Evolutionary conservation across 2,113 vertebrate genomes (phyloP).

Genomic region (Thomomys bottae): DNA sequence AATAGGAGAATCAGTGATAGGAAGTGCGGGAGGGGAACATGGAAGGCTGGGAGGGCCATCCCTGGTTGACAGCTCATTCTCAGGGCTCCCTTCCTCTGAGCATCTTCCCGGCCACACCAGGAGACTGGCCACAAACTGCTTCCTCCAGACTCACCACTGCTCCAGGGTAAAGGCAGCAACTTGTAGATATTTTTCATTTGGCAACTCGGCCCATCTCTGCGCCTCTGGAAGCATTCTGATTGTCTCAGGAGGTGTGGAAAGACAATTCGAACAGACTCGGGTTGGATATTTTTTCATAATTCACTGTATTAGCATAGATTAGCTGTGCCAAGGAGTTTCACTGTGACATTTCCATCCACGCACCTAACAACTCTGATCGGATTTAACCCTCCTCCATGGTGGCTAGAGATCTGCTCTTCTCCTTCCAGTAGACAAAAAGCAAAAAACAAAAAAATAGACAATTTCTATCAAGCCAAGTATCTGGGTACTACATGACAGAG

Average conservation of each 20-base stretch:
- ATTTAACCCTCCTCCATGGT: too few species aligned
- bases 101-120: not conserved
- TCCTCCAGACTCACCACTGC: not conserved
- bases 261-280: not conserved
- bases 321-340: too few species aligned
- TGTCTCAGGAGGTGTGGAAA: not conserved
- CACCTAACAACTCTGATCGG: too few species aligned
- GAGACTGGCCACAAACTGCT: not conserved
- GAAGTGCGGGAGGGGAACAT: not conserved
- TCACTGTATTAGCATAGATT: too few species aligned
- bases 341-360: too few species aligned
- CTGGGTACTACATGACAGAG: not conserved
- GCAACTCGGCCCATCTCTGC: not conserved
- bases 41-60: too few species aligned
- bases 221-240: conserved; percentile 49
- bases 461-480: not conserved
- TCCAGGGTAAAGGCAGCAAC: conserved; percentile 38
- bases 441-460: not conserved
- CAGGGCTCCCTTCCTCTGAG: not conserved
- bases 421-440: not conserved
- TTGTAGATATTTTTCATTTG: conserved; percentile 60
- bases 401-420: not conserved
- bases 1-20: not conserved
- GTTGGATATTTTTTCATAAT: not conserved
- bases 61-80: not conserved